Evolutionary conservation across 2,888 invertebrate species (phyloP), one percentile per base, ranked within the genome.

Genomic region (Phaedon cochleariae): DNA sequence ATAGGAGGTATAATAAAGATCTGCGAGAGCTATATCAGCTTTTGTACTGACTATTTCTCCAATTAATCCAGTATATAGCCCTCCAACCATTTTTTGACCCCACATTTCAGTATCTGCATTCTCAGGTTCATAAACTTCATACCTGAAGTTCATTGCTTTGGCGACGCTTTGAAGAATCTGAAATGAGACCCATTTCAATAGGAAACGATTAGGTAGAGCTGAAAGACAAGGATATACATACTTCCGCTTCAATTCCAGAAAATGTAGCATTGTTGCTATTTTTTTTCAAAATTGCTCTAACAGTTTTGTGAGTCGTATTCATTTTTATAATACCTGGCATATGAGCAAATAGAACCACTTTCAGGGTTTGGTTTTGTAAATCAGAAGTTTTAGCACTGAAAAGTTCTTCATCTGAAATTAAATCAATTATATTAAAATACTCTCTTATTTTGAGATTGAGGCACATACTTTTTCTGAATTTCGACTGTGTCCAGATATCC

Each of bases 21-120:
- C 93, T 0, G 92, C 94, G 12, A 94, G 82, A 15, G 90, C 92
- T 58, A 94, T 82, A 74, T 92, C 90, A 0, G 93, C 93, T 58
- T 84, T 84, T 0, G 90, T 88, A 31, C 85, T 83, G 0, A 88
- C 87, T 84, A 92, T 89, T 84, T 94, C 92, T 0, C 91, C 92
- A 48, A 93, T 83, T 0, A 94, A 84, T 0, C 94, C 93, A 5
- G 90, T 88, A 73, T 87, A 91, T 0, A 88, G 87, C 0, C 90
- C 90, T 76, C 92, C 92, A 1, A 85, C 75, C 62, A 86, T 85
- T 67, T 84, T 85, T 61, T 85, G 84, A 1, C 93, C 93, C 93
- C 92, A 93, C 76, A 89, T 87, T 67, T 90, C 87, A 0, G 77
- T 76, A 6, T 87, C 87, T 0, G 87, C 85, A 73, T 90, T 88